Conservation (phyloP, 1,140 invertebrate species). For the Temnothorax nylanderi region DNA sequence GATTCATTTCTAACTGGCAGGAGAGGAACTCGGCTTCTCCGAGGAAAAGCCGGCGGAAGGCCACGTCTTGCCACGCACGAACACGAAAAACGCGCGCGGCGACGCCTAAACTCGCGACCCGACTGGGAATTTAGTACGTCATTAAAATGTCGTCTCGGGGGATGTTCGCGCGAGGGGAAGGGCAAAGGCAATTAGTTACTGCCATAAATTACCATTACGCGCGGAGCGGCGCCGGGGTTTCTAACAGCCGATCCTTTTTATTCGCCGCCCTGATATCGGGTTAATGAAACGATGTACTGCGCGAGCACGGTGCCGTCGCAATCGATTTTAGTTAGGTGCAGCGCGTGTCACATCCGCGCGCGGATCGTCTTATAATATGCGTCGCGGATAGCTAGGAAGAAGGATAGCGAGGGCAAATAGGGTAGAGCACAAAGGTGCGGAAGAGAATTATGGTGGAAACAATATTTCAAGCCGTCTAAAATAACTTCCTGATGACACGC, state of each 20-base stretch:
- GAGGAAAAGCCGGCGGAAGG: neutral
- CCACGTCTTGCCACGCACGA: neutral
- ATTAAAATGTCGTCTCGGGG: conserved; percentile 61
- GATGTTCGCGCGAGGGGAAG: conserved; percentile 6
- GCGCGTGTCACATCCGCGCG: conserved; percentile 23
- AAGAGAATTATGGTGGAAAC: neutral
- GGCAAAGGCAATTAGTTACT: conserved; percentile 56
- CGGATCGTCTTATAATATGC: conserved; percentile 10
- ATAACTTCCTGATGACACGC: neutral
- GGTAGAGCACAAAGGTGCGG: neutral
- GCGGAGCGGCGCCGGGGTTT: conserved; percentile 13
- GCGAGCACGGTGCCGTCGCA: conserved; percentile 9
- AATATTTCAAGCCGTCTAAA: neutral
- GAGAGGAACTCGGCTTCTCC: conserved; percentile 26
- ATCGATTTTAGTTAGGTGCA: conserved; percentile 60
- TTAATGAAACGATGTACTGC: conserved; percentile 58
- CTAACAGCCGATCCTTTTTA: conserved; percentile 39
- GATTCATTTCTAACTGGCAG: conserved; percentile 41
- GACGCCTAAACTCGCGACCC: conserved; percentile 8
- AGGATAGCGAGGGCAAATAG: neutral
- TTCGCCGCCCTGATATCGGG: conserved; percentile 43
- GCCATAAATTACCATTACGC: conserved; percentile 65
- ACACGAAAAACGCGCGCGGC: conserved; percentile 33
- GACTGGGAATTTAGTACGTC: neutral
- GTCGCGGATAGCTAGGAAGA: neutral